phyloP scores from a whole-genome alignment of 2,113 vertebrate species.

The Embiotoca jacksoni region DNA sequence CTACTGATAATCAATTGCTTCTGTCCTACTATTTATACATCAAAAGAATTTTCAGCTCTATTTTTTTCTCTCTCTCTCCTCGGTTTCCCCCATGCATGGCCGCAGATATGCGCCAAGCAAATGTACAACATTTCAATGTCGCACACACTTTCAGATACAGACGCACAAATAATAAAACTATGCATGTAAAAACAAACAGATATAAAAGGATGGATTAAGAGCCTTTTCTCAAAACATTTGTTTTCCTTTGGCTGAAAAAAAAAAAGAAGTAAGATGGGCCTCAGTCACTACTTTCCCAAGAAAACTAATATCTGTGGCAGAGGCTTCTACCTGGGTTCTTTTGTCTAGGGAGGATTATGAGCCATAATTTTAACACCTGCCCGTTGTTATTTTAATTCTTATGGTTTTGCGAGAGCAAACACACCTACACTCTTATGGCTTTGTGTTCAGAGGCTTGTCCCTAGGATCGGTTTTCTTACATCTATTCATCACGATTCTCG shows the following conservation, averaged over 20 bases:
- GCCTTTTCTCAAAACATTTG: not conserved
- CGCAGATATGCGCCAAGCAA: slow-evolving; percentile 12
- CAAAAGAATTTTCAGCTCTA: slow-evolving; percentile 24
- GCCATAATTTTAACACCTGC: slow-evolving; percentile 13
- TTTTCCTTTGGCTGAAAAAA: slow-evolving; percentile 20
- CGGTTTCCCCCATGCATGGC: not conserved
- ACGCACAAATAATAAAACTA: not conserved
- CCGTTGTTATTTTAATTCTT: slow-evolving; percentile 25
- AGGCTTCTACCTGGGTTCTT: slow-evolving; percentile 22
- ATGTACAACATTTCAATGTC: not conserved
- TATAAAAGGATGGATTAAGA: not conserved
- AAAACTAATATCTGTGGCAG: slow-evolving; percentile 10
- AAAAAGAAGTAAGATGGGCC: slow-evolving; percentile 19
- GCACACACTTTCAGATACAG: not conserved
- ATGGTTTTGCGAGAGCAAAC: slow-evolving; percentile 16
- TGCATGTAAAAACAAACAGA: not conserved
- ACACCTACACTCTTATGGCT: not conserved
- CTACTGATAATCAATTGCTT: slow-evolving; percentile 71
- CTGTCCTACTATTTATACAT: slow-evolving; percentile 49
- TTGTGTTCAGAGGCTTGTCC: slow-evolving; percentile 4
- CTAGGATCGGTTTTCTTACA: slow-evolving; percentile 15
- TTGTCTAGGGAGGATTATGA: slow-evolving; percentile 14
- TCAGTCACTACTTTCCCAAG: not conserved
- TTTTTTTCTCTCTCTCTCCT: slow-evolving; percentile 1
- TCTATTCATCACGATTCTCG: slow-evolving; percentile 10